Evolutionary conservation across 2,113 vertebrate species (phyloP).

Genomic region (Agelaius phoeniceus): DNA sequence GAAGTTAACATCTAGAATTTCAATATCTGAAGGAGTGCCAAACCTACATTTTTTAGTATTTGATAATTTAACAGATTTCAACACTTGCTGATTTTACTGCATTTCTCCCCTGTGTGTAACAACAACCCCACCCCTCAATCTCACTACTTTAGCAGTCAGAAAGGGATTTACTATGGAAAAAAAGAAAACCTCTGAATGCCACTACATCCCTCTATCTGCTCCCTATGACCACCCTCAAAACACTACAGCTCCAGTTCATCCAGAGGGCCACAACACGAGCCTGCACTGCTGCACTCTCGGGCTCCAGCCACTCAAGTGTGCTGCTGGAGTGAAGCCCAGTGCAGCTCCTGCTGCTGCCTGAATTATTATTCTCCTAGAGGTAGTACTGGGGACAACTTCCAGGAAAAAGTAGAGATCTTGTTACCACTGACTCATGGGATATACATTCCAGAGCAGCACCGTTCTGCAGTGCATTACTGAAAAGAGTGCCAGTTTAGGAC

Average conservation of each 20-base stretch:
- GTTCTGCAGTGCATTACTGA: not conserved
- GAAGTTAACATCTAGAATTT: not conserved
- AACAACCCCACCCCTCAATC: not conserved
- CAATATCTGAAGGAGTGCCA: not conserved
- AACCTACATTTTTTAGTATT: not conserved
- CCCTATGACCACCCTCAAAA: not conserved
- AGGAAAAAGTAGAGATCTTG: not conserved
- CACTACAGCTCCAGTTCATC: not conserved
- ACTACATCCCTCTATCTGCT: not conserved
- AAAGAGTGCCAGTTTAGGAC: not conserved
- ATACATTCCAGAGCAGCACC: not conserved
- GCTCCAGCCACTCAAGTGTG: accelerated
- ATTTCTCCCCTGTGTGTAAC: not conserved
- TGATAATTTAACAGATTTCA: not conserved
- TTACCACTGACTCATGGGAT: not conserved
- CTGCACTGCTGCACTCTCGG: accelerated
- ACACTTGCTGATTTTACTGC: not conserved
- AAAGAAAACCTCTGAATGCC: not conserved
- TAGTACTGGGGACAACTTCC: not conserved
- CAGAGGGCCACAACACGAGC: not conserved
- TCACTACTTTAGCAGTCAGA: not conserved
- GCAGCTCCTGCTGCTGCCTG: not conserved
- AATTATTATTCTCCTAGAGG: not conserved
- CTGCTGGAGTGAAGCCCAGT: not conserved
- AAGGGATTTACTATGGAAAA: not conserved